Base-by-base conservation (phyloP, 1,140 invertebrate genomes). In the Euglossa dilemma region DNA sequence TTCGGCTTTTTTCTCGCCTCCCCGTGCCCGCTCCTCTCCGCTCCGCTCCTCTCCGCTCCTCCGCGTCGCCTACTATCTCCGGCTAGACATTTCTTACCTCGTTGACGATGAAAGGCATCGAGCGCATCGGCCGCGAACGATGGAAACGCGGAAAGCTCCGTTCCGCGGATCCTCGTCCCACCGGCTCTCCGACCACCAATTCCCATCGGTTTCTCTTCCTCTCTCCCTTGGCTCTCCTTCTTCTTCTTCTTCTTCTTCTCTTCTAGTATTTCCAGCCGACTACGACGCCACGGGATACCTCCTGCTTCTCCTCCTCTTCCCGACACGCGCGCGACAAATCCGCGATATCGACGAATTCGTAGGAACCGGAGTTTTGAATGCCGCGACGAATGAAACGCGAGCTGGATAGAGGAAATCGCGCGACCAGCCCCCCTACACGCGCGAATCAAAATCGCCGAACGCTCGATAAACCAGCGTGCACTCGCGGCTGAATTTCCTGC, bases 1-100 rank as follows among this genome's bases (percentile, higher is more conserved):
- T 82, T 87, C 83, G 76, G 52, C 80, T 88, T 89, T 88, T 89
- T 86, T 87, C 84, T 84, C 75, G 87, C 81, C 77, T 84, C 73
- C 87, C 69, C 36, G 64, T 61, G 47, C 64, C 61, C 54, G 56
- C 71, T 84, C 73, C 43, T 36, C 14, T 14, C 14, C 43, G 76
- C 74, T 73, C 87, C 70, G 18, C 54, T n/a, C 59, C 66, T 73
- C 50, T 52, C 45, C 69, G 71, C 83, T 66, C 43, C 59, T 50
- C 83, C 23, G 57, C 67, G 54, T 84, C 74, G 77, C 80, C 73
- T 76, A 80, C 83, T 89, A 84, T 83, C 63, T 36, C 81, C 85
- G 59, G 57, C 72, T 81, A 73, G 72, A 87, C 82, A 66, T 82
- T 87, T 87, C 85, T 87, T 87, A 87, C 80, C 80, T 84, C 64